A percentile compares a stretch with the other conserved stretches of the same genome.
phyloP scores from a whole-genome alignment of 1,140 invertebrate genomes.

The Drosophila ananassae region DNA sequence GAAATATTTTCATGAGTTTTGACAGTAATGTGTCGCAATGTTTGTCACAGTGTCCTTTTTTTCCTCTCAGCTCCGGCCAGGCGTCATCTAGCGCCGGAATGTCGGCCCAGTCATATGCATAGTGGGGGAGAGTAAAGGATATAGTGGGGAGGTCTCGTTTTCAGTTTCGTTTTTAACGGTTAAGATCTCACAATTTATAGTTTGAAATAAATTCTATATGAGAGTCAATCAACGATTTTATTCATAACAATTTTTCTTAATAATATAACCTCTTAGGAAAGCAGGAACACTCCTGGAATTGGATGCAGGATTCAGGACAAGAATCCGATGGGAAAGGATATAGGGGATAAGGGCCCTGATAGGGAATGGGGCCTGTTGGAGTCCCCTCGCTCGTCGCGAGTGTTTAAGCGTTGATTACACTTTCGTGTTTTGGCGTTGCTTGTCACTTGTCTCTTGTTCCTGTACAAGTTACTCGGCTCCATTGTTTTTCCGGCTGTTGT shows the following conservation, averaged over 20 bases:
- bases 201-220: no score
- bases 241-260: no score
- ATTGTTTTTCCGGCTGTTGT: slow-evolving; percentile 36
- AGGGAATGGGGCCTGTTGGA: slow-evolving; percentile 54
- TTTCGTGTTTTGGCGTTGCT: slow-evolving; percentile 74
- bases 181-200: no score
- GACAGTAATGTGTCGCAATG: slow-evolving; percentile 82
- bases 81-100: slow-evolving; percentile 16
- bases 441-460: slow-evolving; percentile 68
- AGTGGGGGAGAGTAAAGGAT: background rate
- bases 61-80: slow-evolving; percentile 24
- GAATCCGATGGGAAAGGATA: background rate
- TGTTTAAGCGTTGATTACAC: slow-evolving; percentile 82
- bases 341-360: background rate
- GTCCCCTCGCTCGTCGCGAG: slow-evolving; percentile 66
- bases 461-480: slow-evolving; percentile 36
- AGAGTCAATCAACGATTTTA: no score
- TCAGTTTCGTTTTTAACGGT: background rate
- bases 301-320: background rate
- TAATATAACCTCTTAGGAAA: background rate
- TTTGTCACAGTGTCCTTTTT: slow-evolving; percentile 72
- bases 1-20: slow-evolving; percentile 83
- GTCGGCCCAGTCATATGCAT: slow-evolving; percentile 11
- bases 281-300: background rate
- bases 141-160: background rate